phyloP scores from a whole-genome alignment of 2,888 invertebrate species.

The Mechanitis messenoides region DNA sequence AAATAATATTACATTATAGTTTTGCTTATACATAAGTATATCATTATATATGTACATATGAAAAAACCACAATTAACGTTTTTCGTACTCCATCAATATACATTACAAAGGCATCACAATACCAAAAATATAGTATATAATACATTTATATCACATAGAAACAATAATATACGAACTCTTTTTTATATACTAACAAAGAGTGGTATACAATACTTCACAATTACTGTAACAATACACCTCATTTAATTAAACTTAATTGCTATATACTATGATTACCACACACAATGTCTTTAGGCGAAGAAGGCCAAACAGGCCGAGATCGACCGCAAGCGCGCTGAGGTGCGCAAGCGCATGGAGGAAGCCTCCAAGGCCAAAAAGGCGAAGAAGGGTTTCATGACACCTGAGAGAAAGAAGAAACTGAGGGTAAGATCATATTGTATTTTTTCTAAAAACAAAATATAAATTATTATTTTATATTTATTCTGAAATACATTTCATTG shows the following conservation, averaged over 20 bases:
- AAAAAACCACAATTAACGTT: background rate
- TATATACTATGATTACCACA: constrained; percentile 38
- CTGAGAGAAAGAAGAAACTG: constrained; percentile 99
- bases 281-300: constrained; percentile 85
- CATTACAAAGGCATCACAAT: no score
- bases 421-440: constrained; percentile 82
- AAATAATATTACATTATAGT: background rate
- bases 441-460: no score
- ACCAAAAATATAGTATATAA: no score
- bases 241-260: constrained; percentile 21
- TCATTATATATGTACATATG: background rate
- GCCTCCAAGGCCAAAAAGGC: constrained; percentile 99
- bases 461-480: no score
- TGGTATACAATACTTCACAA: background rate
- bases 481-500: no score
- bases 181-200: no score
- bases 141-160: no score
- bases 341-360: constrained; percentile 98
- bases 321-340: constrained; percentile 99
- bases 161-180: no score
- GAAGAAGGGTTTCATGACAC: constrained; percentile 99
- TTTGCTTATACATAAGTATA: background rate
- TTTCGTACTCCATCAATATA: background rate
- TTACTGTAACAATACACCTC: background rate
- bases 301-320: constrained; percentile 98